A percentile compares a stretch with the other conserved stretches of the same genome.
phyloP scores from a whole-genome alignment of 2,113 vertebrate species.

The Pteropus alecto region DNA sequence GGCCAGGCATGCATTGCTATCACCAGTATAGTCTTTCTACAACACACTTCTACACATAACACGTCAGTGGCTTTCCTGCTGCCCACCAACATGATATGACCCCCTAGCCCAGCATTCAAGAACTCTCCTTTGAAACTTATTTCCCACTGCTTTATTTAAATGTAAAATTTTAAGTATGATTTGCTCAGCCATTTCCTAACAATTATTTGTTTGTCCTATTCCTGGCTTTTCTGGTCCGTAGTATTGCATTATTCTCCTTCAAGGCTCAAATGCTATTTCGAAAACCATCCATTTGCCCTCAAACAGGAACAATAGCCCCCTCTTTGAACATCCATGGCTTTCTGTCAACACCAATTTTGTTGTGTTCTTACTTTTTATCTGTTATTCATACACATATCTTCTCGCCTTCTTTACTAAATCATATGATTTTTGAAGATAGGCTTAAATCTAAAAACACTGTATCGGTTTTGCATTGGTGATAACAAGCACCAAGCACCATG shows the following conservation, averaged over 20 bases:
- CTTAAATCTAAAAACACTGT: not conserved
- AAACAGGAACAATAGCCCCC: not conserved
- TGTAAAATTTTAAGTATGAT: not conserved
- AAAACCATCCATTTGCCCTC: not conserved
- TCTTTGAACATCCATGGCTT: not conserved
- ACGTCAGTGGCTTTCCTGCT: not conserved
- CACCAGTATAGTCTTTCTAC: not conserved
- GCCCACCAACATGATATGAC: not conserved
- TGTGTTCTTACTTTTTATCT: not conserved
- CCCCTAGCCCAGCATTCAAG: not conserved
- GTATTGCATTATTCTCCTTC: not conserved
- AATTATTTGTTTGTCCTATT: not conserved
- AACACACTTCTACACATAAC: rapidly evolving
- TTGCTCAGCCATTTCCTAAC: not conserved
- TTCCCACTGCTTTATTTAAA: not conserved
- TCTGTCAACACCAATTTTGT: not conserved
- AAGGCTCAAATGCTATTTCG: not conserved
- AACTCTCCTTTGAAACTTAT: not conserved
- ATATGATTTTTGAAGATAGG: rapidly evolving
- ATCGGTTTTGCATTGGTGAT: not conserved
- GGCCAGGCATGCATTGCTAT: too few relatives aligned
- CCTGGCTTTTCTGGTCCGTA: not conserved
- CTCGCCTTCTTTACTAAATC: not conserved
- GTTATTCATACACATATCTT: not conserved
- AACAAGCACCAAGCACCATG: not conserved